A percentile compares a stretch with the other conserved stretches of the same genome.
Evolutionary conservation across 23 tunicate species (phyloP).

Genomic region (Botrylloides violaceus): DNA sequence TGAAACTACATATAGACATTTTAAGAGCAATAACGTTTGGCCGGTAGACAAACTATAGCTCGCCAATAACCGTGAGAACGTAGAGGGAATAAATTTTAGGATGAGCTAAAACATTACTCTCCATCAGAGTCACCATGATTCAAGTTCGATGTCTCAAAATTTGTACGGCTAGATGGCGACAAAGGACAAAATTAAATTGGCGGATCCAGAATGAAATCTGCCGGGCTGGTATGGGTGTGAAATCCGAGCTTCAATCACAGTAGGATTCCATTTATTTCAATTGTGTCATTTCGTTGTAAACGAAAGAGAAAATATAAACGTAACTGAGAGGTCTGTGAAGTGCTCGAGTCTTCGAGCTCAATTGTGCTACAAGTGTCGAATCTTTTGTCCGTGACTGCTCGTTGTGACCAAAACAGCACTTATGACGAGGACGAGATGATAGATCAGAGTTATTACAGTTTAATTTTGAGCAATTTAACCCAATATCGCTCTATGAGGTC

Average conservation of each 20-base stretch:
- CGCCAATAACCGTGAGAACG: too few species aligned
- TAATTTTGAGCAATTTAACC: neutral
- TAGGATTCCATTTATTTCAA: neutral
- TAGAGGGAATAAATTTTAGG: too few species aligned
- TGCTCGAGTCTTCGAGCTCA: neutral
- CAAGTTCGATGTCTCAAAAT: too few species aligned
- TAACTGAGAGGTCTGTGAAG: constrained; percentile 7
- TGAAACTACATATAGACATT: too few species aligned
- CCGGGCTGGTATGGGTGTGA: neutral
- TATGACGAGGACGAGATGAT: neutral
- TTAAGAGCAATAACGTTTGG: too few species aligned
- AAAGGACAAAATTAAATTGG: too few species aligned
- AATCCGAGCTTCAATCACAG: neutral
- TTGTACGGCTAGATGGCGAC: too few species aligned
- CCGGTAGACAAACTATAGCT: too few species aligned
- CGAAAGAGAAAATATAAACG: neutral
- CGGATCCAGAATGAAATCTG: too few species aligned
- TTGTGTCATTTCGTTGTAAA: neutral
- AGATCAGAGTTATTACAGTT: neutral
- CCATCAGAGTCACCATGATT: too few species aligned
- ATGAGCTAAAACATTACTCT: too few species aligned
- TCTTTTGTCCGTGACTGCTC: constrained; percentile 20
- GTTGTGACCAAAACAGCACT: constrained; percentile 28
- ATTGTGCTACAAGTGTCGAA: constrained; percentile 25
- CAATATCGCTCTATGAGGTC: neutral